phyloP scores from a whole-genome alignment of 2,797 vertebrate species.

The Parambassis ranga region DNA sequence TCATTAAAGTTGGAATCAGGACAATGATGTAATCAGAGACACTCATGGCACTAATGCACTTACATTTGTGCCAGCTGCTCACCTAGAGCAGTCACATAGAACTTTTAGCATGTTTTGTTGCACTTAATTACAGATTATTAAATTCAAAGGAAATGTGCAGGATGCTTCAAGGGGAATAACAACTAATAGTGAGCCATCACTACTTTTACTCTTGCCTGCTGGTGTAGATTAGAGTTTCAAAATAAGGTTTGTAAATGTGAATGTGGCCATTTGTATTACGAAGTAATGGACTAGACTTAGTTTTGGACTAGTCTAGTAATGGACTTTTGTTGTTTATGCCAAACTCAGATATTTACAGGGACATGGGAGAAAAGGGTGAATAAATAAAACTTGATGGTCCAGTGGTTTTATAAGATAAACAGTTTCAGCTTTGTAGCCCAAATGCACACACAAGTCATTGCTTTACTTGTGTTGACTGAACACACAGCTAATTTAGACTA shows the following conservation, averaged over 20 bases:
- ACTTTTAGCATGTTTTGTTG: background rate
- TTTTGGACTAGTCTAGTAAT: too few relatives aligned
- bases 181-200: background rate
- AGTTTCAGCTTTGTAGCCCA: too few relatives aligned
- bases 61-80: conserved; percentile 10
- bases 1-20: conserved; percentile 57
- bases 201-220: background rate
- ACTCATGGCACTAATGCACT: background rate
- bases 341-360: background rate
- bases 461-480: too few relatives aligned
- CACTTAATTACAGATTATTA: background rate
- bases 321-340: background rate
- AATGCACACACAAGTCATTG: too few relatives aligned
- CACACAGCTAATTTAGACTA: too few relatives aligned
- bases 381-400: too few relatives aligned
- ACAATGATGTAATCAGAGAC: conserved; percentile 45
- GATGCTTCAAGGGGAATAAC: background rate
- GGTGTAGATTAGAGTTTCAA: background rate
- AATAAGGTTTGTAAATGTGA: background rate
- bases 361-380: too few relatives aligned
- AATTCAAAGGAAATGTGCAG: background rate
- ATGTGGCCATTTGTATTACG: background rate
- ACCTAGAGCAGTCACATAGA: conserved; percentile 1
- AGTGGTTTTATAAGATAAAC: too few relatives aligned
- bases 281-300: too few relatives aligned